Evolutionary conservation across 2,797 vertebrate species (phyloP).

Genomic region (Darevskia mixta): DNA sequence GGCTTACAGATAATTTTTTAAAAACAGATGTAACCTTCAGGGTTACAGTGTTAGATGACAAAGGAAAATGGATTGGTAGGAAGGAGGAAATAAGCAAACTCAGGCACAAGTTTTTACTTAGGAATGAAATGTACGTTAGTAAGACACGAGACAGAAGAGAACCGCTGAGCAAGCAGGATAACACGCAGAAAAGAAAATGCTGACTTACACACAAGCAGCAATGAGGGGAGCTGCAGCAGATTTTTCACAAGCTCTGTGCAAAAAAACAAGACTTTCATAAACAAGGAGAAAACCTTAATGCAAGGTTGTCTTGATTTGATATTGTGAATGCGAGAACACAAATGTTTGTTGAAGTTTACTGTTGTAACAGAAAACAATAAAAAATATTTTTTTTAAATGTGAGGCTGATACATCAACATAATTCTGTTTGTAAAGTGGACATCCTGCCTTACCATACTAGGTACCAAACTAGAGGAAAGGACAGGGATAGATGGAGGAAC

Average conservation of each 20-base stretch:
- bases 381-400: too few species aligned
- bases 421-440: not conserved
- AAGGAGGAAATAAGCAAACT: too few species aligned
- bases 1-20: too few species aligned
- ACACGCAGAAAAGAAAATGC: not conserved
- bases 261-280: not conserved
- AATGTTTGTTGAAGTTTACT: too few species aligned
- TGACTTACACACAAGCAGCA: not conserved
- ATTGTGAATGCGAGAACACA: not conserved
- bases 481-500: too few species aligned
- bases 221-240: not conserved
- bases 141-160: not conserved
- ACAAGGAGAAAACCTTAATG: not conserved
- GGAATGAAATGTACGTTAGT: not conserved
- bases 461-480: not conserved
- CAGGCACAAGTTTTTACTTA: too few species aligned
- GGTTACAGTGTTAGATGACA: too few species aligned
- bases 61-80: too few species aligned
- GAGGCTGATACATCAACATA: too few species aligned
- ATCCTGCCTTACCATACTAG: not conserved
- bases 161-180: slow-evolving; percentile 3
- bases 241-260: not conserved
- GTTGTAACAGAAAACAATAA: too few species aligned
- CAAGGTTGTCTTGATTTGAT: not conserved
- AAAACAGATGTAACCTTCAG: too few species aligned